Evolutionary conservation across 2,113 vertebrate species (phyloP), one percentile per base, ranked within the genome.

Genomic region (Ochotona princeps): DNA sequence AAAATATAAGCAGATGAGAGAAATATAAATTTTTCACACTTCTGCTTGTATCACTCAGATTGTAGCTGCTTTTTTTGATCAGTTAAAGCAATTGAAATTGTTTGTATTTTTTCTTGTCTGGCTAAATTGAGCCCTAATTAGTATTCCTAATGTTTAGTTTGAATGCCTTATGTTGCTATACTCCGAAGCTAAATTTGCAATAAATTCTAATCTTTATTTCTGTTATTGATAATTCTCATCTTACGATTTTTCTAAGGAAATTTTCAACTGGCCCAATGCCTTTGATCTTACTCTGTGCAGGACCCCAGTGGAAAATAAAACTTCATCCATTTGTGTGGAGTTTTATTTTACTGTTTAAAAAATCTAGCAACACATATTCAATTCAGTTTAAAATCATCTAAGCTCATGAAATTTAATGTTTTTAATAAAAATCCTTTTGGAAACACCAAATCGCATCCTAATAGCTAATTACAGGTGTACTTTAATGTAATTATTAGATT

Each of bases 361-460:
- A 94, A 84, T 80, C 26, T 76, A 83, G 49, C 49, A 80, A 44
- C 1, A 2, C 23, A 8, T 1, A 79, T 86, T 69, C 63, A 12
- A 73, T 35, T 3, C 1, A 1, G 63, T 83, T 92, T 88, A 25
- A 61, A 54, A 18, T 76, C 57, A 88, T 76, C 7, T 13, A 35
- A 87, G 38, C 57, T 80, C 26, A 51, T 76, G 44, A 73, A 74
- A 80, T 72, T 95, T 92, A 94, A 88, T 81, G 85, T 79, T 95
- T 63, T 61, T 88, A 60, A 80, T 67, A 44, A 80, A 90, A 90
- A 74, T 78, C 32, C 32, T 49, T 76, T 84, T 51, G n/a, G 30
- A 80, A n/a, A 85, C 66, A 81, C 21, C 32, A 67, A 85, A 83
- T 93, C 54, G 63, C 23, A 85, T 63, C 35, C 13, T 85, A 80